Percentiles rank a stretch among this genome's conserved stretches.
phyloP scores from a whole-genome alignment of 2,113 vertebrate species.

The human region GRCh38 chr9:118250001-118250500 shows the following conservation, averaged over 20 bases:
- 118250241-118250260: background rate
- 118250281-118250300: background rate
- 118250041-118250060: constrained; percentile 39
- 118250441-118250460: background rate
- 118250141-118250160: constrained; percentile 34
- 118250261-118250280: background rate
- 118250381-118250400: too few species aligned
- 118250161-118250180: background rate
- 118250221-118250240: background rate
- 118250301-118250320: background rate
- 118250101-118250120: constrained; percentile 31
- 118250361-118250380: background rate
- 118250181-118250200: background rate
- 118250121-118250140: background rate
- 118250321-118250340: background rate
- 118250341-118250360: background rate
- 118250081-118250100: constrained; percentile 27
- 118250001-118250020: background rate
- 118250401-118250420: background rate
- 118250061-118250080: constrained; percentile 47
- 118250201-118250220: background rate
- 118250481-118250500: background rate
- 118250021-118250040: background rate
- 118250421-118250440: background rate
- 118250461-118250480: background rate